Base-by-base conservation (phyloP, 2,888 invertebrate species). In the Disparrhopalites patrizii region DNA sequence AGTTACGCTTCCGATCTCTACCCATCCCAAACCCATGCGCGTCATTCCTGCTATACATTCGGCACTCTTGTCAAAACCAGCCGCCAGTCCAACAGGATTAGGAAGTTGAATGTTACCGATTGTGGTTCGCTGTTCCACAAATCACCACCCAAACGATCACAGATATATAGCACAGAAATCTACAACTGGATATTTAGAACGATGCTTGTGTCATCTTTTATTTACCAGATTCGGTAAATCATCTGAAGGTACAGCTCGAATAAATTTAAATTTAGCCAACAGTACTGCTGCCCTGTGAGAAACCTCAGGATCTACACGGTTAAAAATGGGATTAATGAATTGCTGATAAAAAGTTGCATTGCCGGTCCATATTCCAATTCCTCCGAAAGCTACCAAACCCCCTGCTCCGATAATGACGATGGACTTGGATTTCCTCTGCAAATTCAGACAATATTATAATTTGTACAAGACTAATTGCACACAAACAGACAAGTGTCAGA, bases 11-110 rank as follows among this genome's bases (percentile, higher is more conserved):
- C 98, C 98, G 75, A 99, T 86, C 84, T 99, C 98, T 25, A 98
- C 86, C 79, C 96, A 92, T 4, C 97, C 91, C 81, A 99, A 97
- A 0, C 98, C 98, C 65, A 93, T 81, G 76, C 87, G 86, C 68
- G 85, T 83, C 40, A 99, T 80, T 0, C 93, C 91, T 76, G 86
- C 80, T 1, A 96, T 83, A 25, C 92, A 94, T 82, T 97, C 95
- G 5, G 88, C 97, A 80, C 98, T 88, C 80, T 99, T 99, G 80
- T 99, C 99, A 81, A 98, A 98, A 5, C 98, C 99, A 65, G 98
- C 99, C 28, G 98, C 98, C 77, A 99, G 87, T n/a, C 99, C 98
- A 75, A 99, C 80, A 0, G 98, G 98, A 81, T 95, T 97, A 62
- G 83, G 82, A 68, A 99, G 85, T 15, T 86, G 79, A 69, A 85